Conservation (phyloP, 2,797 vertebrate genomes). For the Cyclura pinguis region DNA sequence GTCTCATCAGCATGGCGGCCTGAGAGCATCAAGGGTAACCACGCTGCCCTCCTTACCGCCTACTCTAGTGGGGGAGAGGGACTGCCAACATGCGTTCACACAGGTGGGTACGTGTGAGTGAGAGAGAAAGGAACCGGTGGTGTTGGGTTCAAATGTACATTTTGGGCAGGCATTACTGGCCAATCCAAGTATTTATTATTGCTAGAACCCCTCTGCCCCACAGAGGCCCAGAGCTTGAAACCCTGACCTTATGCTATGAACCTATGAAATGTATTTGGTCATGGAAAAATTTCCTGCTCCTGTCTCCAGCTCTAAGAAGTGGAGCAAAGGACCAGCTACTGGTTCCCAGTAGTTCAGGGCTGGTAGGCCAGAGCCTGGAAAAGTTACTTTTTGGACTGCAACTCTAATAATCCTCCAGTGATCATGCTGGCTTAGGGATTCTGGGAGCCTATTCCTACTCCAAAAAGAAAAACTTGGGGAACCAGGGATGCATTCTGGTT, state of each 20-base stretch:
- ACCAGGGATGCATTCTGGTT: background rate
- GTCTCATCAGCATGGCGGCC: background rate
- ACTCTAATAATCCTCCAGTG: background rate
- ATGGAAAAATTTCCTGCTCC: no score
- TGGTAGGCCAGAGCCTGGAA: no score
- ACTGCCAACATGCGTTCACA: no score
- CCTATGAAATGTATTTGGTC: no score
- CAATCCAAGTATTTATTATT: background rate
- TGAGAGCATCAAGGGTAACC: background rate
- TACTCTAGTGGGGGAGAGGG: no score
- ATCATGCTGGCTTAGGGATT: background rate
- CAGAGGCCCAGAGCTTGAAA: background rate
- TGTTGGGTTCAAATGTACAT: background rate
- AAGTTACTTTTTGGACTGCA: background rate
- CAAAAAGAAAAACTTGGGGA: background rate
- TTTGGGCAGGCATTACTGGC: background rate
- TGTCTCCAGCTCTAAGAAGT: no score
- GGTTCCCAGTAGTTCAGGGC: background rate
- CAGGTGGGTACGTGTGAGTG: background rate
- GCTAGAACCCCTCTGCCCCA: background rate
- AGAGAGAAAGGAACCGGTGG: no score
- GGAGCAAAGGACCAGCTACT: background rate
- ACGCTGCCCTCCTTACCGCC: no score
- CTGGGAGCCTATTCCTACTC: background rate
- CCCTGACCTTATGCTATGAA: background rate